phyloP scores from a whole-genome alignment of 2,888 invertebrate species.

The Philereme vetulata region DNA sequence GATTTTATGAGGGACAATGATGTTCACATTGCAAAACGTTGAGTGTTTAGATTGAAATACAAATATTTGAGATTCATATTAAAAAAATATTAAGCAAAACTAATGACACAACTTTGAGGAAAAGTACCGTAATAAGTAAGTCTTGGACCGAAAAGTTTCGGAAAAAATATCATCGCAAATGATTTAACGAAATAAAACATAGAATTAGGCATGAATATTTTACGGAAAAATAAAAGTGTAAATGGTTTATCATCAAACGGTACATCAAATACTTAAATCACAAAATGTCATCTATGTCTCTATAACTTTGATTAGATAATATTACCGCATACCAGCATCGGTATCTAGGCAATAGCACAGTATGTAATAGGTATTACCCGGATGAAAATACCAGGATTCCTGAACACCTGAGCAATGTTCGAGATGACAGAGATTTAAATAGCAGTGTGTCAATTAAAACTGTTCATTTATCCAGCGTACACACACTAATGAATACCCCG shows the following conservation, averaged over 20 bases:
- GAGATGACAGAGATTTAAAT: constrained; percentile 29
- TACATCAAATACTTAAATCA: too few species aligned
- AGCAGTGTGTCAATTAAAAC: constrained; percentile 27
- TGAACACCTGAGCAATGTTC: constrained; percentile 22
- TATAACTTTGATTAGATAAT: constrained; percentile 16
- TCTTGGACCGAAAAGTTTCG: too few species aligned
- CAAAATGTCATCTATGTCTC: too few species aligned
- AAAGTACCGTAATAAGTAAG: too few species aligned
- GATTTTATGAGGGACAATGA: constrained; percentile 47
- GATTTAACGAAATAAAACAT: too few species aligned
- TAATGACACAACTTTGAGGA: too few species aligned
- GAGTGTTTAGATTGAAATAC: constrained; percentile 19
- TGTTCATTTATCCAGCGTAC: constrained; percentile 16
- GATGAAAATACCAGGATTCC: constrained; percentile 29
- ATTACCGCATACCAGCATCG: constrained; percentile 13
- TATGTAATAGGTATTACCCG: constrained; percentile 16
- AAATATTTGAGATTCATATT: constrained; percentile 9
- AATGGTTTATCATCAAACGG: too few species aligned
- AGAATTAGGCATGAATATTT: too few species aligned
- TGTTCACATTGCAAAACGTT: constrained; percentile 31
- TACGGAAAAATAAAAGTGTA: too few species aligned
- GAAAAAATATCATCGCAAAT: too few species aligned
- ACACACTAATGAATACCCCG: neutral
- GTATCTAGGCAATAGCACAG: constrained; percentile 23
- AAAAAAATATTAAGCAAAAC: too few species aligned